Evolutionary conservation across 2,888 invertebrate species (phyloP), one percentile per base, ranked within the genome.

Genomic region (Polydrusus cervinus): DNA sequence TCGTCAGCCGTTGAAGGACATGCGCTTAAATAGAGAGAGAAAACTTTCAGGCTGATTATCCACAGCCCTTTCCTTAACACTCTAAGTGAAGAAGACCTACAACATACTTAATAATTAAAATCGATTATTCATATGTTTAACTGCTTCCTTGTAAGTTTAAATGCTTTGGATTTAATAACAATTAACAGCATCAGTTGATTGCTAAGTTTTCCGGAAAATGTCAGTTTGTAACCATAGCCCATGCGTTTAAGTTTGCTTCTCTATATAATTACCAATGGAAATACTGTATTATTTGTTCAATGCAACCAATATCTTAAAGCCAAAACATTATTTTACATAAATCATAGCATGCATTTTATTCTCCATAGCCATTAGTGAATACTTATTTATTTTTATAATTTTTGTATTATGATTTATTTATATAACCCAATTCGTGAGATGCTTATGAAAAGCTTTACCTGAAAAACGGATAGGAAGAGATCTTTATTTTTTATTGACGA

Each of bases 301-400:
- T 38, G 0, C 18, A 60, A 57, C 57, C 9, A 25, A 11, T 25
- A 51, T 34, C 1, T 34, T 57, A 34, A 57, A 57, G 51, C 34
- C 57, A 34, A 57, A 57, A 34, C 34, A 34, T 14, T 14, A n/a
- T 57, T 25, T 3, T 57, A 34, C 25, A 34, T 2, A 8, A n/a
- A 55, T 3, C 11, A 1, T 11, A 30, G 53, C 53, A 57, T 57
- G 34, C 7, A 34, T 57, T 57, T 57, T 34, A 30, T 53, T 30
- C n/a, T 53, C 11, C 30, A 30, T 30, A 55, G 13, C 2, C 55
- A 18, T 60, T 60, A 55, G 49, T 14, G 18, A 20, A 6, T 10
- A 57, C 57, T n/a, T 57, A 60, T 60, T 60, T 60, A 60, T 60
- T 60, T 38, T 38, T 16, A 34, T 34, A 34, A 34, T 9, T 57